Conservation (phyloP, 2,797 vertebrate genomes). For the Manis crassicaudata region DNA sequence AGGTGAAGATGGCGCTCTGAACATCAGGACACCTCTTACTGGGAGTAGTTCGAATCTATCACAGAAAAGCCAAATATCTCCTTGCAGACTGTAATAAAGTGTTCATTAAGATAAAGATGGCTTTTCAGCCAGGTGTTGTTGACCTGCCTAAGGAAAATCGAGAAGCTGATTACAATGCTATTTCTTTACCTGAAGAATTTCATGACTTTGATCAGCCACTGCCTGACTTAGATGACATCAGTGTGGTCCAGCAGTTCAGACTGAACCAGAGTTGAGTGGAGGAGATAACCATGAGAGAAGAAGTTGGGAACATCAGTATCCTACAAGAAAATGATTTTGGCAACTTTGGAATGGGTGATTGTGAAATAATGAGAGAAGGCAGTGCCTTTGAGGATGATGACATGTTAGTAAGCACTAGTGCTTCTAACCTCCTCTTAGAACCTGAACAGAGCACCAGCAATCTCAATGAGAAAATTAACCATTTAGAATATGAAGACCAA, state of each 20-base stretch:
- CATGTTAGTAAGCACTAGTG: constrained; percentile 94
- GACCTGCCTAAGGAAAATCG: constrained; percentile 99
- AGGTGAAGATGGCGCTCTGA: constrained; percentile 99
- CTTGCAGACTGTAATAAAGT: constrained; percentile 99
- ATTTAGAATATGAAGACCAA: constrained; percentile 95
- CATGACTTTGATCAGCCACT: constrained; percentile 99
- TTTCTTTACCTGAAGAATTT: constrained; percentile 98
- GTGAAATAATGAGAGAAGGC: constrained; percentile 98
- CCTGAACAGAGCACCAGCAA: constrained; percentile 95
- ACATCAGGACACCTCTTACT: constrained; percentile 98
- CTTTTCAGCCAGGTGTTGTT: constrained; percentile 99
- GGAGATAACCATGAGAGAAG: constrained; percentile 99
- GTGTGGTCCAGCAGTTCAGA: constrained; percentile 99
- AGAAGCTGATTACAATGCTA: constrained; percentile 99
- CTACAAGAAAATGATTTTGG: constrained; percentile 98
- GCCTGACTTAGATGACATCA: constrained; percentile 98
- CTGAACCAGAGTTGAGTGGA: constrained; percentile 99
- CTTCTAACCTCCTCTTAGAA: constrained; percentile 95
- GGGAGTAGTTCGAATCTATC: constrained; percentile 99
- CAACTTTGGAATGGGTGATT: constrained; percentile 98
- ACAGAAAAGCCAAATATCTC: constrained; percentile 99
- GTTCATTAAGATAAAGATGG: constrained; percentile 99
- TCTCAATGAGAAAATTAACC: constrained; percentile 95
- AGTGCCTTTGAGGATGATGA: constrained; percentile 97
- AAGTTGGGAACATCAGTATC: constrained; percentile 97